Evolutionary conservation across 2,797 vertebrate species (phyloP), one percentile per base, ranked within the genome.

Genomic region (Selene dorsalis): DNA sequence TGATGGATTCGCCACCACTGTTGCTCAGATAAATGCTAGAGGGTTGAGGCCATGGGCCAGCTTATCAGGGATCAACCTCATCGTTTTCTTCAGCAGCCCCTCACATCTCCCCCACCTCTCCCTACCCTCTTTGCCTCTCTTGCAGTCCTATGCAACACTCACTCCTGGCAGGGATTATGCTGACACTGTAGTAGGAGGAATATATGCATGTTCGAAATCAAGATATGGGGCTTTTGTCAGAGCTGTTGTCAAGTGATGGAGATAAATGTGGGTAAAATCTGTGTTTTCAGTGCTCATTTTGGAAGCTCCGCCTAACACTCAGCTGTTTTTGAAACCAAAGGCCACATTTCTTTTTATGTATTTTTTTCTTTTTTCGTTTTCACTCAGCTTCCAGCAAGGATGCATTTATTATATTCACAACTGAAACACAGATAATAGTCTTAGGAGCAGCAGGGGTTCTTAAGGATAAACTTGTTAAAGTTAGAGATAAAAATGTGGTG

Each of bases 81-180:
- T 85, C 55, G 58, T 65, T 82, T 70, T 85, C 81, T 77, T 77
- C 75, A 78, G 61, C 69, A 39, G 3, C 22, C 26, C 41, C 35
- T 30, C 59, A 69, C 50, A 16, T 41, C 66, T 7, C 63, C 26
- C 17, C 39, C 63, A 50, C 63, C 56, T 63, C 72, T 50, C 71
- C 71, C 73, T 58, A 48, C 67, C 50, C 63, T 61, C 59, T 59
- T 41, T 64, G 66, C 24, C 30, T 66, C 76, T 76, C 79, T 78
- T 70, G 70, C 72, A 80, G 62, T 72, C 67, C 73, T 81, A 58
- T 69, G 66, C 75, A 73, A 68, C 88, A 75, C 81, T 91, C 76
- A 82, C 79, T 91, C 82, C 76, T 90, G 88, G 85, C 89, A 88
- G 69, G 83, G 91, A 89, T 91, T 91, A 89, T 87, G 88, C 89